phyloP scores from a whole-genome alignment of 2,888 invertebrate species.

The Nomada lathburiana region DNA sequence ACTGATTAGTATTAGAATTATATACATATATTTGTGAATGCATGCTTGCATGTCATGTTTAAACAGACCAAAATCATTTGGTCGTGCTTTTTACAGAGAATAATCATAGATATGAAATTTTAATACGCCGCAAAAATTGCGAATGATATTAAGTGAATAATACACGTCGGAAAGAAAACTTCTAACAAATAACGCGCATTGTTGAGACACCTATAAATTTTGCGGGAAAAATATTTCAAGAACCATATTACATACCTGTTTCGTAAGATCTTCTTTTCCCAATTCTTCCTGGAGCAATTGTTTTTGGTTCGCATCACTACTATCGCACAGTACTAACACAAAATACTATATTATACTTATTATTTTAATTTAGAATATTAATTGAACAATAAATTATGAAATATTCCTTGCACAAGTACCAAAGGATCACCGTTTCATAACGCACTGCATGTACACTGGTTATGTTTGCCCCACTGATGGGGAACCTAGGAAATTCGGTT shows the following conservation, averaged over 20 bases:
- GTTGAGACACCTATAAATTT: neutral
- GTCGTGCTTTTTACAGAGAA: neutral
- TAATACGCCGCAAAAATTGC: neutral
- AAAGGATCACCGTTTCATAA: neutral
- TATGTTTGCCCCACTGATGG: constrained; percentile 42
- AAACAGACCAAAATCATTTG: neutral
- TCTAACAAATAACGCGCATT: neutral
- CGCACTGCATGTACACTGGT: constrained; percentile 1
- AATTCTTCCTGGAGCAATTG: neutral
- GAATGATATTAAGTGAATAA: neutral
- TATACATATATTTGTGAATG: too few species aligned
- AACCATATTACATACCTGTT: neutral
- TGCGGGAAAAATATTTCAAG: constrained; percentile 1
- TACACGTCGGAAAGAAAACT: neutral
- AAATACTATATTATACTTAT: neutral
- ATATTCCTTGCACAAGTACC: neutral
- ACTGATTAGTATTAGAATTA: too few species aligned
- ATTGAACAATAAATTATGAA: neutral
- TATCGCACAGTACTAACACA: neutral
- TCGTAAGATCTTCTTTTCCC: neutral
- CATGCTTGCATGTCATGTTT: neutral
- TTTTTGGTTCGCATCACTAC: neutral
- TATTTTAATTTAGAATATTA: neutral
- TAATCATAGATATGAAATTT: neutral
- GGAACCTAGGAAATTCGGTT: constrained; percentile 40